phyloP scores from a whole-genome alignment of 2,113 vertebrate genomes.

The Pseudorasbora parva region DNA sequence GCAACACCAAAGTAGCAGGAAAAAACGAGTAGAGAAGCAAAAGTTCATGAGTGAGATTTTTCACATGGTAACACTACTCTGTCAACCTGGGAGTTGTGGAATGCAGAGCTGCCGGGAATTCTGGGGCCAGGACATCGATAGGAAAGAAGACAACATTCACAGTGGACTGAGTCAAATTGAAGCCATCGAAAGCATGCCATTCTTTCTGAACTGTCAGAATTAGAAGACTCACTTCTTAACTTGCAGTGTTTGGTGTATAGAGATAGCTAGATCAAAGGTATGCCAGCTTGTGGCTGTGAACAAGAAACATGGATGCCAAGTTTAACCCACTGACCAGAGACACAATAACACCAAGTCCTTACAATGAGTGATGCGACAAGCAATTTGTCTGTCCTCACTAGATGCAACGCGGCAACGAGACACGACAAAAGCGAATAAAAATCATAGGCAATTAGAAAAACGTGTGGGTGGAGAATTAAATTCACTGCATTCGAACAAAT shows the following conservation, averaged over 20 bases:
- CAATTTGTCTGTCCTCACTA: too few species aligned
- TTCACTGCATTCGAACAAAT: too few species aligned
- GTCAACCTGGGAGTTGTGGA: constrained; percentile 64
- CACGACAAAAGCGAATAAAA: too few species aligned
- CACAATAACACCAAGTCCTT: too few species aligned
- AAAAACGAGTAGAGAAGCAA: neutral
- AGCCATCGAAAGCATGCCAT: constrained; percentile 20
- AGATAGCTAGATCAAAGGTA: neutral
- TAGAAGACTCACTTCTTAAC: neutral
- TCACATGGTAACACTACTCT: constrained; percentile 70
- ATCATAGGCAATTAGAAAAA: too few species aligned
- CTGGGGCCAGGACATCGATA: constrained; percentile 30
- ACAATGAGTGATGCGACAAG: too few species aligned
- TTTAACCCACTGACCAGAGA: too few species aligned
- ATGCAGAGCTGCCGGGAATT: constrained; percentile 57
- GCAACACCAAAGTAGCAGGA: neutral
- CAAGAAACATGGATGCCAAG: neutral
- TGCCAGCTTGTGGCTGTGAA: neutral
- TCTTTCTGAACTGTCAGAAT: neutral
- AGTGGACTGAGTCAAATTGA: neutral
- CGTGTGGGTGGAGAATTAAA: too few species aligned
- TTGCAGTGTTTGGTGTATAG: neutral
- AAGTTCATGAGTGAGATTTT: constrained; percentile 64
- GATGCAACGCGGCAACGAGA: too few species aligned
- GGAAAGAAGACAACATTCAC: constrained; percentile 7